Conservation (phyloP, 2,113 vertebrate species). For the Agelaius phoeniceus region DNA sequence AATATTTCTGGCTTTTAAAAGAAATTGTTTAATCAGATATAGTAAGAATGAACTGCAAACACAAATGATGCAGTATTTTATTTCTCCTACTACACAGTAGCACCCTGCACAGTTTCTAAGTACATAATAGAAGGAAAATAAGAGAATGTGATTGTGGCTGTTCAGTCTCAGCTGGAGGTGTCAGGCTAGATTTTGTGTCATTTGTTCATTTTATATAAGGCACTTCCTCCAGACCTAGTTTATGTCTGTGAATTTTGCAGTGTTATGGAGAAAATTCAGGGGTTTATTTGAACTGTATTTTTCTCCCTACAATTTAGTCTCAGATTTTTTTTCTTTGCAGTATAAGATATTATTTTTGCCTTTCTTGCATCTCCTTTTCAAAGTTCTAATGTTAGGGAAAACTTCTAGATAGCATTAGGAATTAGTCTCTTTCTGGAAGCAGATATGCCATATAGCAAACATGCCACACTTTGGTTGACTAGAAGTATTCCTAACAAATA, state of each 20-base stretch:
- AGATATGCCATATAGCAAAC: not conserved
- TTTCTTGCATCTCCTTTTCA: not conserved
- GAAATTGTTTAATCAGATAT: not conserved
- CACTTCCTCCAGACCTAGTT: not conserved
- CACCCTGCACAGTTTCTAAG: not conserved
- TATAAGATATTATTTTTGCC: not conserved
- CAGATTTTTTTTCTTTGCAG: not conserved
- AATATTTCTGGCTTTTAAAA: not conserved
- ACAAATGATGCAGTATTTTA: not conserved
- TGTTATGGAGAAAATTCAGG: not conserved
- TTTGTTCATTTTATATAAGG: not conserved
- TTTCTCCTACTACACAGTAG: not conserved
- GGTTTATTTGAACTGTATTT: not conserved
- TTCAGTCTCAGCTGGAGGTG: not conserved
- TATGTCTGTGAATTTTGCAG: not conserved
- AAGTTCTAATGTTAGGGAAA: not conserved
- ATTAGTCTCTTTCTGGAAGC: not conserved
- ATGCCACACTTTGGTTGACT: fast-evolving
- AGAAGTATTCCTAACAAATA: not conserved
- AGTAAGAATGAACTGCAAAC: not conserved
- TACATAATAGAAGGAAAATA: not conserved
- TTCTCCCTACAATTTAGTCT: not conserved
- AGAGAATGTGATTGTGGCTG: not conserved
- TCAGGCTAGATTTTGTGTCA: not conserved
- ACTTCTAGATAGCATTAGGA: not conserved